Conservation (phyloP, 1,140 invertebrate genomes). For the Drosophila nigromelanica region DNA sequence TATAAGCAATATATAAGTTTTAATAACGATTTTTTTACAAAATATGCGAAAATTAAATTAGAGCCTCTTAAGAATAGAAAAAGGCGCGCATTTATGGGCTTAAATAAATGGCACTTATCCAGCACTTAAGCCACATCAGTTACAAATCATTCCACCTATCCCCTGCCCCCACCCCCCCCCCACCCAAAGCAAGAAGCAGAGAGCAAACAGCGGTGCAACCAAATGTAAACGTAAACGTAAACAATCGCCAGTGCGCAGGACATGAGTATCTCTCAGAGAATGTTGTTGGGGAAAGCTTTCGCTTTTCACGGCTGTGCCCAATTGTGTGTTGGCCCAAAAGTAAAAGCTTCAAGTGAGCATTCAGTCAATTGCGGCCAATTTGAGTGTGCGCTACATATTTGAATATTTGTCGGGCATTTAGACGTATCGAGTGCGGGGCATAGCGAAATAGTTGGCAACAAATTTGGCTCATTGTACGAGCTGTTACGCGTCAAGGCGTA, state of each 20-base stretch:
- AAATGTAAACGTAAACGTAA: constrained; percentile 73
- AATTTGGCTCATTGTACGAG: constrained; percentile 25
- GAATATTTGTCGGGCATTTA: constrained; percentile 7
- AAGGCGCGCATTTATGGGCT: constrained; percentile 29
- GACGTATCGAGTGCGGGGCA: constrained; percentile 12
- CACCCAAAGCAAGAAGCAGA: constrained; percentile 13
- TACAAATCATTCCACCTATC: constrained; percentile 2
- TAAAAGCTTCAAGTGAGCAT: constrained; percentile 72
- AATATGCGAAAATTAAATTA: neutral
- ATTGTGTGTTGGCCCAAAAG: neutral
- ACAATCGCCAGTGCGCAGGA: constrained; percentile 73
- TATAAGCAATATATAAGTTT: too few relatives aligned
- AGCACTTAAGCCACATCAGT: constrained; percentile 33
- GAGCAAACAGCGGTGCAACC: constrained; percentile 49
- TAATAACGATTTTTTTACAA: too few relatives aligned
- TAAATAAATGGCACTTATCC: constrained; percentile 44
- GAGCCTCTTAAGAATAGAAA: neutral
- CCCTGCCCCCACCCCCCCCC: neutral
- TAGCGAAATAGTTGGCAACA: constrained; percentile 30
- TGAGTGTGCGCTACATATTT: constrained; percentile 34
- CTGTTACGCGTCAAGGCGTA: constrained; percentile 21
- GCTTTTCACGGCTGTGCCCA: constrained; percentile 26
- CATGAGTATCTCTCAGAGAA: neutral
- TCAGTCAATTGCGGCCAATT: constrained; percentile 73
- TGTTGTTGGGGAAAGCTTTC: constrained; percentile 51